phyloP scores from a whole-genome alignment of 2,888 invertebrate genomes.

The Serripes groenlandicus region DNA sequence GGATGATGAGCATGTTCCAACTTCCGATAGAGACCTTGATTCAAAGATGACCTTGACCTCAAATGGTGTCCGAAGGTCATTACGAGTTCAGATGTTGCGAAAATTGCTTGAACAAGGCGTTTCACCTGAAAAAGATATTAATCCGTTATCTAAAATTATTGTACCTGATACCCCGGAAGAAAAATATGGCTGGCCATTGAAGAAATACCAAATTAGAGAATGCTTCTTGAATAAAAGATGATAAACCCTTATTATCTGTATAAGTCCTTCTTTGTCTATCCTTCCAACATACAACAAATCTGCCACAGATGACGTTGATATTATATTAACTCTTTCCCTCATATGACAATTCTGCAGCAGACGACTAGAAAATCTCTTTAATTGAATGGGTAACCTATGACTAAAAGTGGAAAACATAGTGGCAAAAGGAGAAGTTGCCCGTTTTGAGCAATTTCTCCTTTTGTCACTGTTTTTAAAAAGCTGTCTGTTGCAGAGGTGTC shows the following conservation, averaged over 20 bases:
- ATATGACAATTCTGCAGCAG: too few relatives aligned
- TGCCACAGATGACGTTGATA: too few relatives aligned
- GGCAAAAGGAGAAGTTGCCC: background rate
- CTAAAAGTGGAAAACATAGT: too few relatives aligned
- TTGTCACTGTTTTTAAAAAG: background rate
- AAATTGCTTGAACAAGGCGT: conserved; percentile 28
- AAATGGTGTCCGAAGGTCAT: conserved; percentile 22
- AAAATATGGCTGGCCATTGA: conserved; percentile 71
- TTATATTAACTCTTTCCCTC: too few relatives aligned
- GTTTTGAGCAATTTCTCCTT: background rate
- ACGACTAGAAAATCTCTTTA: too few relatives aligned
- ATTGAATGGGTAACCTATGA: too few relatives aligned
- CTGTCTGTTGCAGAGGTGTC: background rate
- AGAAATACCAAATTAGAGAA: conserved; percentile 42
- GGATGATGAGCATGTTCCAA: conserved; percentile 1
- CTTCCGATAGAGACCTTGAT: conserved; percentile 17
- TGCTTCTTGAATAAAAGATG: conserved; percentile 16
- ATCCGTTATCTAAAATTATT: conserved; percentile 46
- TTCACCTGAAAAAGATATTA: conserved; percentile 4
- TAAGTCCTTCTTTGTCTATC: too few relatives aligned
- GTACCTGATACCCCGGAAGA: conserved; percentile 75
- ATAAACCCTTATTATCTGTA: too few relatives aligned
- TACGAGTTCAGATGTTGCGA: conserved; percentile 30
- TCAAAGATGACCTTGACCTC: background rate
- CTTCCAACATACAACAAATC: too few relatives aligned